Conservation (phyloP, 2,113 vertebrate species). For the Diadophis punctatus region DNA sequence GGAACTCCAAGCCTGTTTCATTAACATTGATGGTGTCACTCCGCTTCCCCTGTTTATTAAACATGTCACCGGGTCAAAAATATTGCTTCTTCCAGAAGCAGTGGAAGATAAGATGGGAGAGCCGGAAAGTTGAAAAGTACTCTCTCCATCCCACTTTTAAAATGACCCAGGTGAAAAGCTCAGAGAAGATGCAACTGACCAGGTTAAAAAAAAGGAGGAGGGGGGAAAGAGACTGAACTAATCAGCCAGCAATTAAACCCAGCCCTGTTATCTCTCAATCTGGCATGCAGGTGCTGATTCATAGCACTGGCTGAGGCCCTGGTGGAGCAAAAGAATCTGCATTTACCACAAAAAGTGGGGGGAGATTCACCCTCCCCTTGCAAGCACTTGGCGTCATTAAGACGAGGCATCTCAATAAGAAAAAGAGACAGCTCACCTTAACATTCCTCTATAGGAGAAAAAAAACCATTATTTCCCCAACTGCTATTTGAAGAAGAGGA, state of each 20-base stretch:
- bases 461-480: conserved; percentile 26
- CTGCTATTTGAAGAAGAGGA: neutral
- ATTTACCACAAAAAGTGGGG: neutral
- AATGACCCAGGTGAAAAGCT: conserved; percentile 4
- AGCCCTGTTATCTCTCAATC: conserved; percentile 52
- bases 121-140: neutral
- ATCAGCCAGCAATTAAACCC: conserved; percentile 26
- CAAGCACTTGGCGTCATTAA: conserved; percentile 63
- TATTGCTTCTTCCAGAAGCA: neutral
- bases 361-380: neutral
- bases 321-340: conserved; percentile 22
- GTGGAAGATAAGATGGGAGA: neutral
- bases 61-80: neutral
- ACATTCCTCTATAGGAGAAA: conserved; percentile 56
- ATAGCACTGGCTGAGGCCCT: conserved; percentile 53
- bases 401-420: conserved; percentile 61
- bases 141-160: neutral
- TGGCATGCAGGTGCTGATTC: conserved; percentile 57
- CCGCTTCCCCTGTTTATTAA: neutral
- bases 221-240: neutral
- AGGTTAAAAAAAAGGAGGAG: neutral
- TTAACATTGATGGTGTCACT: neutral
- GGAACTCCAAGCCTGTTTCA: neutral
- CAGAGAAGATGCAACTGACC: conserved; percentile 12
- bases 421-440: conserved; percentile 57